Evolutionary conservation across 2,797 vertebrate species (phyloP).

Genomic region (Benthosema pterotum): DNA sequence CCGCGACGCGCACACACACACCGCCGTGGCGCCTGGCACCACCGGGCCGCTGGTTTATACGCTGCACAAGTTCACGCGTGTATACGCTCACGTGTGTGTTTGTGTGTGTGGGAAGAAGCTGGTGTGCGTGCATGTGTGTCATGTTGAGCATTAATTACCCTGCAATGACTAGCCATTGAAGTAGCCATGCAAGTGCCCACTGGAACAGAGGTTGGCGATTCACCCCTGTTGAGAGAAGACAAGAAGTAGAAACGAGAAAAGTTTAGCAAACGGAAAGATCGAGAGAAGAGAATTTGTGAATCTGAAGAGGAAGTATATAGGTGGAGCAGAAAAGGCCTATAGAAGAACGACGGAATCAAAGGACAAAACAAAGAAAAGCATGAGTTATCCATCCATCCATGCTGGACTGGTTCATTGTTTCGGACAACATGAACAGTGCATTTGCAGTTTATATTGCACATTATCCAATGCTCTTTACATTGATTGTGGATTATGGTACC

Average conservation of each 20-base stretch:
- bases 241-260: background rate
- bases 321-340: background rate
- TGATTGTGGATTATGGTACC: too few relatives aligned
- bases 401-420: too few relatives aligned
- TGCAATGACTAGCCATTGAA: conserved; percentile 10
- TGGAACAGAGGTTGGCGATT: conserved; percentile 83
- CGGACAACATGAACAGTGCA: too few relatives aligned
- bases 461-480: too few relatives aligned
- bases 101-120: background rate
- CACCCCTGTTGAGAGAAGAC: conserved; percentile 40
- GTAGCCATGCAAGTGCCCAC: conserved; percentile 86
- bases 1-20: conserved; percentile 18
- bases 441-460: too few relatives aligned
- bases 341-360: background rate
- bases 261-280: background rate
- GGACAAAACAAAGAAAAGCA: too few relatives aligned
- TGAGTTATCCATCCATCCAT: too few relatives aligned
- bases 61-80: conserved; percentile 78
- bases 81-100: background rate
- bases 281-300: conserved; percentile 5
- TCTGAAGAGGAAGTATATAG: background rate
- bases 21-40: conserved; percentile 17
- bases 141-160: conserved; percentile 83
- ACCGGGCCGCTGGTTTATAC: conserved; percentile 71
- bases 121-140: conserved; percentile 8